These are phyloP conservation scores for Orchesellides sinensis DNA, from an alignment of 2,888 invertebrate species.

Conservation along the genomic window DNA sequence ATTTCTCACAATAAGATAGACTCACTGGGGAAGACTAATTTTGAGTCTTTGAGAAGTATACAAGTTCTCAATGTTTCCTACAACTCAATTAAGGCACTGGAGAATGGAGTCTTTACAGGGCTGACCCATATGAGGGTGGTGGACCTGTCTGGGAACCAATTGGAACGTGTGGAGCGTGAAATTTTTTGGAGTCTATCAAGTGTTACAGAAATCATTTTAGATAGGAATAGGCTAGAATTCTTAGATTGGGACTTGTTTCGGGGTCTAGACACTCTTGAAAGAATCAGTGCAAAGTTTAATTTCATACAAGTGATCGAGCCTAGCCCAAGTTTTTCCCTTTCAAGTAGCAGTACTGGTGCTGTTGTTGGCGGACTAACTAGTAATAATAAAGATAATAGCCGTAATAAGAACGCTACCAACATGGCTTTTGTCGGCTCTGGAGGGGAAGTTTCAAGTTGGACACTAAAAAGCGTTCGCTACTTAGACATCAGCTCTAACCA, in stretches of 20 bases:
- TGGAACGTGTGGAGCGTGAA: conserved; percentile 67
- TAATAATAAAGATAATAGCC: conserved; percentile 1
- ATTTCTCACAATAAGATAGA: conserved; percentile 69
- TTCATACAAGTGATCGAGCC: conserved; percentile 71
- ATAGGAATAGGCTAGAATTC: conserved; percentile 70
- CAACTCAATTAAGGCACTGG: conserved; percentile 66
- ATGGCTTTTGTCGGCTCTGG: conserved; percentile 11
- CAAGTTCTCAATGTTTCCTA: conserved; percentile 68
- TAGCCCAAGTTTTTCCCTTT: conserved; percentile 41
- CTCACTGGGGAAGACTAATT: conserved; percentile 68
- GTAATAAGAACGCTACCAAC: background rate
- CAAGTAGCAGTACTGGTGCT: conserved; percentile 24
- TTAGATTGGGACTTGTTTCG: conserved; percentile 71
- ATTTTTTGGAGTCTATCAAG: conserved; percentile 61
- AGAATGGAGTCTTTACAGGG: conserved; percentile 66
- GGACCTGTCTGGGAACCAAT: conserved; percentile 70
- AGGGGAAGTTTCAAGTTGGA: conserved; percentile 52
- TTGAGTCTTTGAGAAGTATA: conserved; percentile 65
- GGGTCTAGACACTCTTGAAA: conserved; percentile 62
- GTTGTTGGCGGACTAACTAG: conserved; percentile 19
- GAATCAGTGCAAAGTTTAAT: conserved; percentile 68
- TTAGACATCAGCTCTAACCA: conserved; percentile 71
- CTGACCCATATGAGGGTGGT: conserved; percentile 50
- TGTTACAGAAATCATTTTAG: conserved; percentile 70
- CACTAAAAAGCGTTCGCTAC: conserved; percentile 59